Evolutionary conservation across 1,140 invertebrate species (phyloP).

Genomic region (Kradibia gibbosae): DNA sequence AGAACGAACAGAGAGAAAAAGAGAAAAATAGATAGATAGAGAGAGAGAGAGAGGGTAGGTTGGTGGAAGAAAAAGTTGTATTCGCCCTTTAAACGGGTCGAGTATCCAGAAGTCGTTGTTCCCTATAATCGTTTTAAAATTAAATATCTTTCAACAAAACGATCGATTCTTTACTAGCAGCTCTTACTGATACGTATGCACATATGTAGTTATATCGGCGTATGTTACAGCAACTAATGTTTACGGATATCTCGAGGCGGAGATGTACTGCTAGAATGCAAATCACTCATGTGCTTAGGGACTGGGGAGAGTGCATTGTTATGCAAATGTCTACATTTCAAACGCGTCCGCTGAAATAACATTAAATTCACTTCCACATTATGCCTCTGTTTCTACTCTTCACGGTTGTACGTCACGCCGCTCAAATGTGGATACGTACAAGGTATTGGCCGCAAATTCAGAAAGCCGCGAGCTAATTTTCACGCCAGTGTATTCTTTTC

Average conservation of each 20-base stretch:
- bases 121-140: not conserved
- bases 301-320: not conserved
- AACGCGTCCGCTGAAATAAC: constrained; percentile 46
- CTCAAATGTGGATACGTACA: not conserved
- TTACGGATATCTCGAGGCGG: not conserved
- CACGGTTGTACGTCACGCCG: not conserved
- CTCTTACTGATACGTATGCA: not conserved
- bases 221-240: constrained; percentile 4
- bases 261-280: not conserved
- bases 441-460: not conserved
- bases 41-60: no score
- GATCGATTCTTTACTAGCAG: not conserved
- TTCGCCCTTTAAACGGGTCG: constrained; percentile 2
- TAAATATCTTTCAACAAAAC: not conserved
- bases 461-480: not conserved
- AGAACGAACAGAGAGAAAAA: no score
- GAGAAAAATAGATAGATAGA: no score
- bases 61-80: not conserved
- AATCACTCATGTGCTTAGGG: not conserved
- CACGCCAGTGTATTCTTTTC: not conserved
- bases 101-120: not conserved
- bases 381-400: not conserved
- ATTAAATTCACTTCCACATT: constrained; percentile 19
- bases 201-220: not conserved
- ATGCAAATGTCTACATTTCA: constrained; percentile 16